phyloP scores from a whole-genome alignment of 2,113 vertebrate species.

The Martes martes region DNA sequence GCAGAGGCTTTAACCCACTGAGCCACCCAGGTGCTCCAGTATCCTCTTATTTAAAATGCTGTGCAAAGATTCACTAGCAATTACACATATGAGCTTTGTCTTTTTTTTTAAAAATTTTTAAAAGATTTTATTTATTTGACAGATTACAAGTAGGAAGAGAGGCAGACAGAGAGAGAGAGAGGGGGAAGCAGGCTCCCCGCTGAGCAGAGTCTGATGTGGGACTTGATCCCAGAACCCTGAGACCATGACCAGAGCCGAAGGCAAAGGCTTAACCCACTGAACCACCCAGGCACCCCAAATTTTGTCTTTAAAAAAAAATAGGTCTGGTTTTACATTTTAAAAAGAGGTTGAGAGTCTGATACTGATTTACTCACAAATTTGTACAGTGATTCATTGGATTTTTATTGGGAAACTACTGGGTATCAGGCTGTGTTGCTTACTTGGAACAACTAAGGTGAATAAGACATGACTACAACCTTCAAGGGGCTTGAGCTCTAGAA shows the following conservation, averaged over 20 bases:
- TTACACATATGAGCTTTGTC: background rate
- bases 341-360: background rate
- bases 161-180: too few relatives aligned
- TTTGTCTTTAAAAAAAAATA: background rate
- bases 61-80: background rate
- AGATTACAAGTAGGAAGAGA: too few relatives aligned
- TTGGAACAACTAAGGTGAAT: background rate
- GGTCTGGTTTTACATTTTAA: conserved; percentile 15
- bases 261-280: too few relatives aligned
- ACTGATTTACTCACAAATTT: background rate
- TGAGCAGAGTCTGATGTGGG: too few relatives aligned
- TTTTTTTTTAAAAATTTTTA: background rate
- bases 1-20: too few relatives aligned
- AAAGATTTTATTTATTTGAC: too few relatives aligned
- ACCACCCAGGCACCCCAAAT: background rate
- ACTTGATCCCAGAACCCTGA: too few relatives aligned
- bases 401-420: background rate
- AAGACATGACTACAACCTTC: background rate
- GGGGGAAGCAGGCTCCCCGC: too few relatives aligned
- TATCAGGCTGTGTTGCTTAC: background rate
- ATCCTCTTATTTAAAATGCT: background rate
- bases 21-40: background rate
- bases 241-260: too few relatives aligned
- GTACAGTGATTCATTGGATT: background rate
- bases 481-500: fast-evolving